Evolutionary conservation across 2,113 vertebrate species (phyloP).

Genomic region (Platysteira castanea): DNA sequence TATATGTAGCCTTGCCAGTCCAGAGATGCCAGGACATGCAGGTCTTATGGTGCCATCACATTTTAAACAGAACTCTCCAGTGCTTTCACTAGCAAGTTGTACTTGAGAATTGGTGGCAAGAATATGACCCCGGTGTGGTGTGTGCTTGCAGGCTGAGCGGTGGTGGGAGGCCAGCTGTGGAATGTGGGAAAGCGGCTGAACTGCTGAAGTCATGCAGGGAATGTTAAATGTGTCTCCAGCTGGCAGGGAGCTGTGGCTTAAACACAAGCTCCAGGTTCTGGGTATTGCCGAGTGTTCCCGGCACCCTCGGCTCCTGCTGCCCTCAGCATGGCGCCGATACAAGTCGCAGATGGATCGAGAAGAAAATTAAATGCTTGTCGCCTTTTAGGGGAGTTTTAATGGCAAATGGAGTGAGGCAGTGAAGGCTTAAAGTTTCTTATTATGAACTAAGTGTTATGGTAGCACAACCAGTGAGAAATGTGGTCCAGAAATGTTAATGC

Average conservation of each 20-base stretch:
- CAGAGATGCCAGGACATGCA: accelerated
- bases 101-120: slow-evolving; percentile 19
- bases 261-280: background rate
- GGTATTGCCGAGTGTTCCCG: background rate
- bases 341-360: background rate
- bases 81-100: slow-evolving; percentile 19
- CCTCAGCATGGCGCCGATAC: background rate
- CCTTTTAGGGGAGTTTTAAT: background rate
- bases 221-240: slow-evolving; percentile 69
- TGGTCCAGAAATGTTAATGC: background rate
- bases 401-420: background rate
- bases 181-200: slow-evolving; percentile 65
- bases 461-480: background rate
- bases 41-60: background rate
- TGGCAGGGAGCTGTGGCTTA: slow-evolving; percentile 43
- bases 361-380: background rate
- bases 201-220: slow-evolving; percentile 63
- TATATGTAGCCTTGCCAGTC: background rate
- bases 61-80: background rate
- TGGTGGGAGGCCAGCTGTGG: slow-evolving; percentile 66
- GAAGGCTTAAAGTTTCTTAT: background rate
- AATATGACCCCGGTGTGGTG: slow-evolving; percentile 17
- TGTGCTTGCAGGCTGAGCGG: slow-evolving; percentile 16
- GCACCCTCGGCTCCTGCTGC: slow-evolving; percentile 11
- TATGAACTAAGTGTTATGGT: background rate